A percentile compares a stretch with the other conserved stretches of the same genome.
Conservation (phyloP, 2,888 invertebrate species). For the Ptychoptera contaminata region DNA sequence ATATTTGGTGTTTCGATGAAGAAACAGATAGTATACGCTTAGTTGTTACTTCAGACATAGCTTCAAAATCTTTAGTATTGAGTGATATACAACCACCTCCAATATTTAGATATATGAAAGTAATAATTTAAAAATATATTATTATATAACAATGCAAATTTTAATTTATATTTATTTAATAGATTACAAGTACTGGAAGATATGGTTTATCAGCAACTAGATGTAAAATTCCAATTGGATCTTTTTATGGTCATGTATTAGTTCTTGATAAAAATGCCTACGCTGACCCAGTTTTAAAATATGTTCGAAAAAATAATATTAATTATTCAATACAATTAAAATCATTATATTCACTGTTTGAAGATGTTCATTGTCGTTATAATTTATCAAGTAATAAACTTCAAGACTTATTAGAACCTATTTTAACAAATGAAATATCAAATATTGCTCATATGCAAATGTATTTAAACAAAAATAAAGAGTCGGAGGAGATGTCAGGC, state of each 20-base stretch:
- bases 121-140: conserved; percentile 21
- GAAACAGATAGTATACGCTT: conserved; percentile 73
- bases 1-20: conserved; percentile 79
- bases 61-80: conserved; percentile 67
- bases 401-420: conserved; percentile 60
- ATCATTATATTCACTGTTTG: conserved; percentile 51
- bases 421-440: conserved; percentile 62
- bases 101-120: conserved; percentile 77
- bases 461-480: conserved; percentile 52
- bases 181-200: conserved; percentile 82
- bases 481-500: conserved; percentile 35
- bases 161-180: conserved; percentile 8
- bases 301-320: background rate
- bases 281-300: conserved; percentile 19
- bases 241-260: conserved; percentile 81
- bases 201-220: conserved; percentile 84
- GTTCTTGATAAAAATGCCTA: conserved; percentile 48
- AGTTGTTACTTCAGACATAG: conserved; percentile 75
- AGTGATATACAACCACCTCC: conserved; percentile 84
- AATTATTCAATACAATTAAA: conserved; percentile 36
- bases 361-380: conserved; percentile 65
- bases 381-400: conserved; percentile 75
- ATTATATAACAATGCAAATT: conserved; percentile 6
- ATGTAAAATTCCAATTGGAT: conserved; percentile 82
- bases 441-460: conserved; percentile 73